Evolutionary conservation across 2,888 invertebrate genomes (phyloP).

Genomic region (Drosophila subsilvestris): DNA sequence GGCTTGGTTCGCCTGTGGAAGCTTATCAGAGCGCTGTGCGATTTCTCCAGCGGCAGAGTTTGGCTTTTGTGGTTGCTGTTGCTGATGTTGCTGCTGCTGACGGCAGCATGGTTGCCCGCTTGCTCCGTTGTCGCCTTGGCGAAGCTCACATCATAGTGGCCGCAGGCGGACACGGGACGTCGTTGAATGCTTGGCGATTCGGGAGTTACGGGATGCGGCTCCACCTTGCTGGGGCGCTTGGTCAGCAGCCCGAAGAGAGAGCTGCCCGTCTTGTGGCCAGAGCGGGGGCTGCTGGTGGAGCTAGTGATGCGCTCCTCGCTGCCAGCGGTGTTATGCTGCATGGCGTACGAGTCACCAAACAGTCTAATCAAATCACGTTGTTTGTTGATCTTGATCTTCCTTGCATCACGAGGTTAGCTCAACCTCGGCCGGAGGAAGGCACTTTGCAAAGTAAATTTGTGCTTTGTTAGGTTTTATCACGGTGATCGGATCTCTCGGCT

Average conservation of each 20-base stretch:
- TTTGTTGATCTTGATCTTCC: neutral
- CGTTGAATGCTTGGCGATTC: conserved; percentile 58
- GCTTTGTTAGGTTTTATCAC: conserved; percentile 43
- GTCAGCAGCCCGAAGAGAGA: conserved; percentile 79
- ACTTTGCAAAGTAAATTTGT: conserved; percentile 41
- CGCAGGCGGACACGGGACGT: conserved; percentile 58
- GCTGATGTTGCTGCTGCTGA: conserved; percentile 29
- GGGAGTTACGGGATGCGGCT: conserved; percentile 81
- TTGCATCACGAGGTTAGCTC: conserved; percentile 10
- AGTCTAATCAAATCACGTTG: conserved; percentile 2
- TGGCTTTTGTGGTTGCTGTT: conserved; percentile 67
- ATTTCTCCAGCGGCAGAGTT: conserved; percentile 77
- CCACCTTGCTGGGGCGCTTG: conserved; percentile 83
- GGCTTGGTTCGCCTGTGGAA: conserved; percentile 79
- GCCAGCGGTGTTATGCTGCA: conserved; percentile 62
- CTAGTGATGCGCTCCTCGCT: conserved; percentile 81
- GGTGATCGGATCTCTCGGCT: conserved; percentile 35
- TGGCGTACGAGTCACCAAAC: conserved; percentile 21
- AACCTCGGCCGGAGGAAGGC: conserved; percentile 4
- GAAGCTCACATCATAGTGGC: conserved; percentile 80
- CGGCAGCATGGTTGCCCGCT: conserved; percentile 18
- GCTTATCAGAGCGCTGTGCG: conserved; percentile 76
- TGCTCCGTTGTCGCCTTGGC: conserved; percentile 75
- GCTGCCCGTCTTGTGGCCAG: conserved; percentile 68
- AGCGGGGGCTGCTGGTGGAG: conserved; percentile 64